phyloP scores from a whole-genome alignment of 2,888 invertebrate genomes.

The Caenorhabditis zanzibari region DNA sequence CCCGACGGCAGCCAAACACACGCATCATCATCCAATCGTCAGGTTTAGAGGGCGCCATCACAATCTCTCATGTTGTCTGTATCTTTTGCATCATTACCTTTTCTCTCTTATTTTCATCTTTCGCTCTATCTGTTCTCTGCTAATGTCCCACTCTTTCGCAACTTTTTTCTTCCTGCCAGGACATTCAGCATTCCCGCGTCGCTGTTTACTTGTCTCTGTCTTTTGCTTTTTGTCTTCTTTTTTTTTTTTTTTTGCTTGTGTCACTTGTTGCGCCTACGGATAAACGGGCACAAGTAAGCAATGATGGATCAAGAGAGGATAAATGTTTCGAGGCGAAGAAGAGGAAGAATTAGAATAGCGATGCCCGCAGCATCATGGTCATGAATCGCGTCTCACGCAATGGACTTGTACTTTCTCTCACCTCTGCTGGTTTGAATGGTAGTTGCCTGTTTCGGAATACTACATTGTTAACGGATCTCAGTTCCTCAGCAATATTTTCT shows the following conservation, averaged over 20 bases:
- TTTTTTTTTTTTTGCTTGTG: conserved; percentile 1
- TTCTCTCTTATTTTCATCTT: conserved; percentile 20
- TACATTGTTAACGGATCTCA: not conserved
- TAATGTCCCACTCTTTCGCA: conserved; percentile 24
- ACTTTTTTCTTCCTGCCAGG: conserved; percentile 35
- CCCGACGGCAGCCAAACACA: conserved; percentile 22
- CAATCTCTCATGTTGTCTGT: conserved; percentile 47
- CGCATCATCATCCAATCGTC: conserved; percentile 54
- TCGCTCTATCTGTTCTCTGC: conserved; percentile 31
- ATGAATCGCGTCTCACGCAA: conserved; percentile 15
- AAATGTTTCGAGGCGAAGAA: not conserved
- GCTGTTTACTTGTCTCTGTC: conserved; percentile 56
- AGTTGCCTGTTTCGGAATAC: conserved; percentile 1
- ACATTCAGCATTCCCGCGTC: conserved; percentile 46
- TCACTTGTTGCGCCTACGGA: conserved; percentile 37
- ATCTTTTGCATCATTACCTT: conserved; percentile 52
- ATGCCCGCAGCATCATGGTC: conserved; percentile 25
- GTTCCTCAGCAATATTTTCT: not conserved
- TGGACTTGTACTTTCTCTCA: conserved; percentile 40
- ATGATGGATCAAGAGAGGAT: conserved; percentile 35
- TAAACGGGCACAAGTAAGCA: conserved; percentile 40
- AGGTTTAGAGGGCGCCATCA: conserved; percentile 35
- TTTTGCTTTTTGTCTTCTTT: conserved; percentile 26
- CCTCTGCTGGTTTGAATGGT: not conserved
- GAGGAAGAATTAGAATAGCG: conserved; percentile 20